Evolutionary conservation across 2,888 invertebrate genomes (phyloP).

Genomic region (Diarsia brunnea): DNA sequence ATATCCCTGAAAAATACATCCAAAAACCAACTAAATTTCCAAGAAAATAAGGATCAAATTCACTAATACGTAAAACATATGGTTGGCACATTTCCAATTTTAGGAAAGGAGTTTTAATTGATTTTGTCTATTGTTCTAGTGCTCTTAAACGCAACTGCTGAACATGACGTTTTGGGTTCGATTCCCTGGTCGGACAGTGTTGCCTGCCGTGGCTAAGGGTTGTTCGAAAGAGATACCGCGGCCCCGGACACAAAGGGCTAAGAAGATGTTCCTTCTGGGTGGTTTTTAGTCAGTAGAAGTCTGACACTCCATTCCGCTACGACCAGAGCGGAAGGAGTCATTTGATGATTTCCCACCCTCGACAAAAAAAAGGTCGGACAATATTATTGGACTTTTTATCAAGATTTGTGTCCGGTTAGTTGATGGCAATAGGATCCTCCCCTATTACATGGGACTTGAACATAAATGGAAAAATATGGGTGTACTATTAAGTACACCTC

Average conservation of each 20-base stretch:
- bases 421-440: background rate
- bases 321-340: no score
- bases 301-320: no score
- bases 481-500: background rate
- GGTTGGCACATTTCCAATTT: slow-evolving; percentile 65
- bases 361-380: no score
- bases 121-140: slow-evolving; percentile 60
- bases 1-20: slow-evolving; percentile 26
- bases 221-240: no score
- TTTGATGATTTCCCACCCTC: no score
- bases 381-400: background rate
- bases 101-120: slow-evolving; percentile 70
- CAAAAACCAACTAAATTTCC: slow-evolving; percentile 24
- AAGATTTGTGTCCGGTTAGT: background rate
- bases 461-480: background rate
- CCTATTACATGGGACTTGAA: background rate
- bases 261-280: no score
- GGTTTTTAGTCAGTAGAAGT: no score
- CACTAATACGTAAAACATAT: slow-evolving; percentile 36
- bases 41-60: slow-evolving; percentile 33
- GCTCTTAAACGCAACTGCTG: background rate
- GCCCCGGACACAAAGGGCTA: no score
- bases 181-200: background rate
- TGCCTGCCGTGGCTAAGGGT: no score
- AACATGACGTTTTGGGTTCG: background rate